Base-by-base conservation (phyloP, 2,113 vertebrate genomes). In the Isichthys henryi region DNA sequence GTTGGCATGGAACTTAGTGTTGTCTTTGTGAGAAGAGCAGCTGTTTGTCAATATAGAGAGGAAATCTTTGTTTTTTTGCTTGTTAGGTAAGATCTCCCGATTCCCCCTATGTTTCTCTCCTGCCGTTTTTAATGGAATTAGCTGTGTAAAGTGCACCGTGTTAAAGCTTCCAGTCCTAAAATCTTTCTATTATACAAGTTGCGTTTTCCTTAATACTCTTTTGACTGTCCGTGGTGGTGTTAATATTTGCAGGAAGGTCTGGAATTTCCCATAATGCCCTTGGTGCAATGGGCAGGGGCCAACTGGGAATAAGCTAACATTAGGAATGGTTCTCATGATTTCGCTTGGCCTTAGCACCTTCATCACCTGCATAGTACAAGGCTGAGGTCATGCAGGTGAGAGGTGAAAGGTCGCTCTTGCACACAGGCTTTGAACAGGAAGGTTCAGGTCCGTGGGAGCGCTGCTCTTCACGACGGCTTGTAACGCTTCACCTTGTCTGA, bases 1-100 rank as follows among this genome's bases (percentile, higher is more conserved):
- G 89, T 95, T 95, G 95, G 95, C 95, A 96, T 96, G 95, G 95
- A 95, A 95, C 92, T 82, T 93, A 92, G 92, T 89, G 56, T 70
- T 62, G 92, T 91, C 50, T 85, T 90, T 90, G 82, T 93, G 48
- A 89, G 49, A 86, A 13, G 83, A 56, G 86, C 88, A 85, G 88
- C 21, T 90, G 90, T 43, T 90, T 43, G 88, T 87, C 90, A 86
- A 89, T 46, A 87, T 90, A 85, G 89, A 39, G 70, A 39, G 45
- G 31, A 48, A 46, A 85, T 52, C 90, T 62, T 50, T 48, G 87
- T 88, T 50, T 21, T 82, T 31, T 82, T n/a, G 17, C 90, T 27
- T 52, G 90, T 87, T 90, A 52, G 43, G 31, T 74, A 48, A 86
- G 19, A 62, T 52, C 31, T 90, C 21, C 50, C 21, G 5, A 39